phyloP scores from a whole-genome alignment of 2,888 invertebrate genomes.

The Hoplodrina ambigua region DNA sequence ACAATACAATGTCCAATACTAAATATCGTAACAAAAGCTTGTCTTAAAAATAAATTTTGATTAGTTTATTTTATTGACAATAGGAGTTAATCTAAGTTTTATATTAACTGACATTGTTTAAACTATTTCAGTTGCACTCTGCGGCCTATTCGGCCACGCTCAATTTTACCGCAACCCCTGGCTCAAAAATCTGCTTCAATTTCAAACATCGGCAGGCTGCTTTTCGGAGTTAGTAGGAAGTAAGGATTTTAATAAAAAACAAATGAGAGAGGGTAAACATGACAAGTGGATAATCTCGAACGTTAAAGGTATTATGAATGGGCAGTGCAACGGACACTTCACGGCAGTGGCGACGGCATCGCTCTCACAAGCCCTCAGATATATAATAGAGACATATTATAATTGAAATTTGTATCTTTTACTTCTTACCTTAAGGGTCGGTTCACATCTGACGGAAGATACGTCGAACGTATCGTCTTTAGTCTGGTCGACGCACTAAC shows the following conservation, averaged over 20 bases:
- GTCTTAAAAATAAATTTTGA: no score
- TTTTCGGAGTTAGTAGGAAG: slow-evolving; percentile 45
- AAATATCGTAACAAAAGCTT: no score
- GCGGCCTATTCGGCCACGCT: slow-evolving; percentile 70
- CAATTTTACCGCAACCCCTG: slow-evolving; percentile 71
- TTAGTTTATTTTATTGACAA: no score
- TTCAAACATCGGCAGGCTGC: slow-evolving; percentile 73
- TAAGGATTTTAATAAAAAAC: not conserved
- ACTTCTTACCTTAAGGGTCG: no score
- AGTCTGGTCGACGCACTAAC: no score
- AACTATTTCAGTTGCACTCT: slow-evolving; percentile 70
- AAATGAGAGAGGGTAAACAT: not conserved
- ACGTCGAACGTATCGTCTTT: no score
- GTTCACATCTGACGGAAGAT: no score
- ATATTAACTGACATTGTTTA: not conserved
- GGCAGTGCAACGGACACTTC: slow-evolving; percentile 66
- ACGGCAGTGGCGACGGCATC: slow-evolving; percentile 67
- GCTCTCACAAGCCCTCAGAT: slow-evolving; percentile 67
- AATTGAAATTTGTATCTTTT: no score
- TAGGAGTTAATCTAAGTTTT: no score
- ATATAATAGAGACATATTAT: slow-evolving; percentile 62
- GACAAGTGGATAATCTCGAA: not conserved
- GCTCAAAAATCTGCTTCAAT: slow-evolving; percentile 64
- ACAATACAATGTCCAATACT: no score
- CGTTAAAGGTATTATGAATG: slow-evolving; percentile 34